phyloP scores from a whole-genome alignment of 2,888 invertebrate species.

The Cyclophora albipunctata region DNA sequence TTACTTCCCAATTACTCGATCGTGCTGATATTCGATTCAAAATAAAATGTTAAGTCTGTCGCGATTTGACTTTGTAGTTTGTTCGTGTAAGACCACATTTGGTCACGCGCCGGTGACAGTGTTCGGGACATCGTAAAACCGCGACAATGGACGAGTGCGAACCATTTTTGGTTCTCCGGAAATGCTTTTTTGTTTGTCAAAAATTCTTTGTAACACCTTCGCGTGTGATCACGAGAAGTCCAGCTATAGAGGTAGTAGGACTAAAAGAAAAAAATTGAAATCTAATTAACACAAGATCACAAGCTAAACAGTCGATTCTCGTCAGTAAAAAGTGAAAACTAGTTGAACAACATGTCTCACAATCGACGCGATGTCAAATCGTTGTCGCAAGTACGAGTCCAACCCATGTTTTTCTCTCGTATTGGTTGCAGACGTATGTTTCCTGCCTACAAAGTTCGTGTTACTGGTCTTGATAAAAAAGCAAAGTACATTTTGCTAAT shows the following conservation, averaged over 20 bases:
- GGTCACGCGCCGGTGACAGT: slow-evolving; percentile 46
- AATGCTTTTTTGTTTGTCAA: slow-evolving; percentile 48
- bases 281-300: slow-evolving; percentile 60
- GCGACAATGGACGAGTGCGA: slow-evolving; percentile 46
- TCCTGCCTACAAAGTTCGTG: slow-evolving; percentile 97
- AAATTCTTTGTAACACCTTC: slow-evolving; percentile 56
- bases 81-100: slow-evolving; percentile 35
- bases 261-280: slow-evolving; percentile 19
- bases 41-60: slow-evolving; percentile 12
- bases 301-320: slow-evolving; percentile 56
- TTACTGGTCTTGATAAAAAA: slow-evolving; percentile 96
- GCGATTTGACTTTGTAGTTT: slow-evolving; percentile 9
- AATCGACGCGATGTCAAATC: slow-evolving; percentile 71
- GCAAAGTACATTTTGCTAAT: slow-evolving; percentile 97
- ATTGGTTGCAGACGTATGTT: slow-evolving; percentile 95
- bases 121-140: slow-evolving; percentile 32
- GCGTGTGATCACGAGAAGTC: slow-evolving; percentile 28
- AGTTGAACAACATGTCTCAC: slow-evolving; percentile 63
- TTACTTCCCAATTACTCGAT: slow-evolving; percentile 54
- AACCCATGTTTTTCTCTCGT: slow-evolving; percentile 73
- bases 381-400: slow-evolving; percentile 68
- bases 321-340: slow-evolving; percentile 56
- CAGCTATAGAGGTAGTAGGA: not conserved
- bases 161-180: slow-evolving; percentile 52
- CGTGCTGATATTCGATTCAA: slow-evolving; percentile 22